Conservation (phyloP, 1,140 invertebrate species). For the Ceratina calcarata region DNA sequence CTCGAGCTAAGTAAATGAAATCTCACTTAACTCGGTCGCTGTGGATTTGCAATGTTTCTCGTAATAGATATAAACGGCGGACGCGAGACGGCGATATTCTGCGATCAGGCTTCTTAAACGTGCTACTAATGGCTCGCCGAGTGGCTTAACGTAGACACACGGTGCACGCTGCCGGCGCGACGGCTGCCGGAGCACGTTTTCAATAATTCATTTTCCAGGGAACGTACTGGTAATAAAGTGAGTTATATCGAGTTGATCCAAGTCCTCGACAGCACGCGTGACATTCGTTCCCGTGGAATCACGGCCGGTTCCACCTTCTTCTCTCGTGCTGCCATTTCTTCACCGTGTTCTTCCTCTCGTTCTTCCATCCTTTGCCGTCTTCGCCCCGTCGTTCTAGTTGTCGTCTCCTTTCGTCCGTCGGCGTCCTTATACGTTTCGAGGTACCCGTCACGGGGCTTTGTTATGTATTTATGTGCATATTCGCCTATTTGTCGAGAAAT, state of each 20-base stretch:
- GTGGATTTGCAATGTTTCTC: not conserved
- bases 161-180: not conserved
- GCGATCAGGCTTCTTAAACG: slow-evolving; percentile 5
- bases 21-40: slow-evolving; percentile 1
- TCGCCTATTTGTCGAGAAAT: slow-evolving; percentile 75
- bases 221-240: slow-evolving; percentile 56
- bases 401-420: slow-evolving; percentile 41
- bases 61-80: not conserved
- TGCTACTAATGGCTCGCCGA: slow-evolving; percentile 30
- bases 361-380: slow-evolving; percentile 1
- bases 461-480: slow-evolving; percentile 75
- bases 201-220: slow-evolving; percentile 52
- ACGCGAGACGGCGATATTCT: not conserved
- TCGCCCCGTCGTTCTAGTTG: slow-evolving; percentile 26
- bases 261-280: slow-evolving; percentile 44
- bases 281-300: slow-evolving; percentile 47
- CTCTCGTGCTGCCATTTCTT: slow-evolving; percentile 1
- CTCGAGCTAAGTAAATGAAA: not conserved
- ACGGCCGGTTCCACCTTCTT: slow-evolving; percentile 12
- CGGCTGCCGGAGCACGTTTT: slow-evolving; percentile 39
- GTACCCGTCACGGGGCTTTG: slow-evolving; percentile 60
- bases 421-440: slow-evolving; percentile 57
- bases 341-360: not conserved
- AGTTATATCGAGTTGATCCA: slow-evolving; percentile 50
- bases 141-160: not conserved